These are phyloP conservation scores for Limonius californicus DNA, from an alignment of 1,140 invertebrate species.

Conservation along the genomic window DNA sequence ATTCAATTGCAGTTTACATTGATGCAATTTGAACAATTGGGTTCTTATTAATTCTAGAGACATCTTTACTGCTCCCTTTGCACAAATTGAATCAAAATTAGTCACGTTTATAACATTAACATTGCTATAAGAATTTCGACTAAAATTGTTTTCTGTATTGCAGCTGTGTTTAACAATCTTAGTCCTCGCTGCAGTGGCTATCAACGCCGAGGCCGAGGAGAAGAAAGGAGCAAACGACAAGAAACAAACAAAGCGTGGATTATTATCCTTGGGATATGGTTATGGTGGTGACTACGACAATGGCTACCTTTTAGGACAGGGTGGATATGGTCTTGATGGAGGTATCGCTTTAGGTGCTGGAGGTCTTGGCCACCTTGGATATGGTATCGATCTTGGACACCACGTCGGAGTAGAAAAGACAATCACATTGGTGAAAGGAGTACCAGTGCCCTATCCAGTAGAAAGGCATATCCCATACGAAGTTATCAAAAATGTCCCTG, in stretches of 20 bases:
- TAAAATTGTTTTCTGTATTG: conserved; percentile 40
- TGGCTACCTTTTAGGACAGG: conserved; percentile 51
- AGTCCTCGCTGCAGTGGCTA: conserved; percentile 63
- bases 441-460: conserved; percentile 60
- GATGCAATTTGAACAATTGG: no score
- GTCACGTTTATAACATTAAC: no score
- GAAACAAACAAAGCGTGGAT: conserved; percentile 64
- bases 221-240: conserved; percentile 59
- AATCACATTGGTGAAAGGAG: conserved; percentile 67
- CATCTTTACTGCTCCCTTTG: no score
- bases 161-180: conserved; percentile 68
- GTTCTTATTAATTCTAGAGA: no score
- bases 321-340: conserved; percentile 17
- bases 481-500: conserved; percentile 52
- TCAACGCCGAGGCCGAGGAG: conserved; percentile 54
- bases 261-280: conserved; percentile 55
- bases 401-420: conserved; percentile 62
- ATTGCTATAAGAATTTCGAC: no score
- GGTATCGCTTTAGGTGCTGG: conserved; percentile 22
- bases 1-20: no score
- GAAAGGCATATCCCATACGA: conserved; percentile 62
- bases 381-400: conserved; percentile 40
- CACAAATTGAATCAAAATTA: no score
- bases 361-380: conserved; percentile 27
- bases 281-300: conserved; percentile 59